Evolutionary conservation across 2,113 vertebrate genomes (phyloP), one percentile per base, ranked within the genome.

Genomic region (Alouatta palliata): DNA sequence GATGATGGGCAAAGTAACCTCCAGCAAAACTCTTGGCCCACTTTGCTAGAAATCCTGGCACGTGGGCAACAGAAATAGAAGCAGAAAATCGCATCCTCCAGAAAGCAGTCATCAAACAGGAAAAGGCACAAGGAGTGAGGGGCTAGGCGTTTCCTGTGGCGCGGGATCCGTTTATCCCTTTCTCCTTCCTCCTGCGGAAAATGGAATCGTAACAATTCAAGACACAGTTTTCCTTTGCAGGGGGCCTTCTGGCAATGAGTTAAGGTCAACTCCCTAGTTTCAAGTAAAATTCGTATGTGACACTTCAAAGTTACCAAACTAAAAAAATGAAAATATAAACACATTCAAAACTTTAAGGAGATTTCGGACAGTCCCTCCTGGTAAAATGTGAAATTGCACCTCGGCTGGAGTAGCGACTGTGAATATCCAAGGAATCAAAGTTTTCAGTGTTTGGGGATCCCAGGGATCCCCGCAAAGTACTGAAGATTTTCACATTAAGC

Each of bases 11-110:
- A 98, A 98, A 98, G 96, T 56, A 98, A 97, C 94, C 94, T 96
- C 97, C 76, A 84, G 96, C 89, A 56, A 93, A 98, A 97, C 85
- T 81, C 90, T 76, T 81, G 92, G 95, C 92, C 95, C 94, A 87
- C 92, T 97, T 96, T 84, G 96, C 97, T 97, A 86, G 97, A 98
- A 96, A 97, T 92, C 92, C 97, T 98, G 98, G 98, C 98, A 98
- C 37, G 93, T 75, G 56, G 95, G 97, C 97, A 98, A 90, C 92
- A 95, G 92, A 96, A 96, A 90, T 97, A 98, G 97, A 98, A 97
- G 96, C 70, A 96, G 96, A 97, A 98, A 98, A 98, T 85, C 96
- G 93, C 95, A 92, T 98, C 97, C 98, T 98, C 91, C 98, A 97
- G 98, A 98, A 97, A 98, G 98, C 61, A 70, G 0, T 82, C 77